Percentiles rank a stretch among this genome's conserved stretches.
Evolutionary conservation across 2,888 invertebrate genomes (phyloP).

Genomic region (Xylocampa areola): DNA sequence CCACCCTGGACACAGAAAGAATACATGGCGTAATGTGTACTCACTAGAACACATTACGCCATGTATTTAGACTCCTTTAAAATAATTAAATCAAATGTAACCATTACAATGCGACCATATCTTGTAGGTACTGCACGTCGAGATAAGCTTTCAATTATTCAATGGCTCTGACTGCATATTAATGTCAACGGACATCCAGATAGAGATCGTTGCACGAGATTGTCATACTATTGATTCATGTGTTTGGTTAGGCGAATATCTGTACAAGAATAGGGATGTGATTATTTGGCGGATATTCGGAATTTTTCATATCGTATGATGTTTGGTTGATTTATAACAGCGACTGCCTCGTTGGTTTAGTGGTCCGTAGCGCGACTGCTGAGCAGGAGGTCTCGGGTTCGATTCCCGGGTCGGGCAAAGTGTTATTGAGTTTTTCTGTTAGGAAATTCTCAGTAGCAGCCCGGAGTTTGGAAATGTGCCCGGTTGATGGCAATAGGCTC

Average conservation of each 20-base stretch:
- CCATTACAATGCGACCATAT: constrained; percentile 23
- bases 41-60: too few species aligned
- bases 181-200: constrained; percentile 57
- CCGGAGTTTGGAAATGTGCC: too few species aligned
- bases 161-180: constrained; percentile 58
- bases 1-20: too few species aligned
- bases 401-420: too few species aligned
- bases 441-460: too few species aligned
- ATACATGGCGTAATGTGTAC: too few species aligned
- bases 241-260: constrained; percentile 40
- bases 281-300: not conserved
- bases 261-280: constrained; percentile 29
- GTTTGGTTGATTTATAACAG: not conserved
- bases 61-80: not conserved
- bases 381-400: too few species aligned
- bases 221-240: constrained; percentile 54
- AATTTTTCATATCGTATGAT: not conserved
- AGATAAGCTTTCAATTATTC: constrained; percentile 70
- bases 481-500: too few species aligned
- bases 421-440: too few species aligned
- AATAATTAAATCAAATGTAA: constrained; percentile 12
- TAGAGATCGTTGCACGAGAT: constrained; percentile 48
- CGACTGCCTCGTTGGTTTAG: too few species aligned
- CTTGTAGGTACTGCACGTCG: constrained; percentile 18
- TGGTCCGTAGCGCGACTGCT: too few species aligned